Percentiles rank a stretch among this genome's conserved stretches.
Evolutionary conservation across 2,113 vertebrate species (phyloP).

Genomic region (Zapus hudsonius): DNA sequence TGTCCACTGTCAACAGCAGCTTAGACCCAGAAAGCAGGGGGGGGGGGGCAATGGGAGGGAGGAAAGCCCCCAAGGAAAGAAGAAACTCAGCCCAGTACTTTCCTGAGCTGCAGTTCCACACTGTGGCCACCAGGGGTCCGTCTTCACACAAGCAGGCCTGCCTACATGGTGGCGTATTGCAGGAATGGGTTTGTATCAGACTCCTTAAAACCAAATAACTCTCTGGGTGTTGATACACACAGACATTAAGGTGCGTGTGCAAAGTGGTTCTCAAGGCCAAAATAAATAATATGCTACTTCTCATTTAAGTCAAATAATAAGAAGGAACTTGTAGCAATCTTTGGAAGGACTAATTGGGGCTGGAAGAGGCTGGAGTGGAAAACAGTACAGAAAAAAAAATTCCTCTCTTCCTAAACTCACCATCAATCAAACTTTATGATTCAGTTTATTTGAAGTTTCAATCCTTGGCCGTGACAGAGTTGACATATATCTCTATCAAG

Average conservation of each 20-base stretch:
- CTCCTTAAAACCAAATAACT: not conserved
- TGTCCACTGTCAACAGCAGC: constrained; percentile 66
- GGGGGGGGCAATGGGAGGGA: too few species aligned
- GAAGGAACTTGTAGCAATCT: not conserved
- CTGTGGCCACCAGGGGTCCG: constrained; percentile 11
- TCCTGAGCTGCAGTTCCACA: constrained; percentile 49
- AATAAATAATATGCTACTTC: not conserved
- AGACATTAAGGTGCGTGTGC: not conserved
- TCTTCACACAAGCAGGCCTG: constrained; percentile 67
- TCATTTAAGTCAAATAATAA: not conserved
- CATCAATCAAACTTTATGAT: not conserved
- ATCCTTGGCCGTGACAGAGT: not conserved
- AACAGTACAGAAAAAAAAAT: not conserved
- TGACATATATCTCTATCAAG: not conserved
- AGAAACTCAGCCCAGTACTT: not conserved
- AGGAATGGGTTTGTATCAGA: too few species aligned
- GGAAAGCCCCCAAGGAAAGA: not conserved
- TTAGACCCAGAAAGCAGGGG: constrained; percentile 33
- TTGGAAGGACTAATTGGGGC: not conserved
- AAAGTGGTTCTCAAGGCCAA: not conserved
- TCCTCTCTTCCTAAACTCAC: not conserved
- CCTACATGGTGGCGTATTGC: not conserved
- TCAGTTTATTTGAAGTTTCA: not conserved
- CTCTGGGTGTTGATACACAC: not conserved
- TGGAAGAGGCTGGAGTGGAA: not conserved